Evolutionary conservation across 1,140 invertebrate genomes (phyloP), one percentile per base, ranked within the genome.

Genomic region (Aricia agestis): DNA sequence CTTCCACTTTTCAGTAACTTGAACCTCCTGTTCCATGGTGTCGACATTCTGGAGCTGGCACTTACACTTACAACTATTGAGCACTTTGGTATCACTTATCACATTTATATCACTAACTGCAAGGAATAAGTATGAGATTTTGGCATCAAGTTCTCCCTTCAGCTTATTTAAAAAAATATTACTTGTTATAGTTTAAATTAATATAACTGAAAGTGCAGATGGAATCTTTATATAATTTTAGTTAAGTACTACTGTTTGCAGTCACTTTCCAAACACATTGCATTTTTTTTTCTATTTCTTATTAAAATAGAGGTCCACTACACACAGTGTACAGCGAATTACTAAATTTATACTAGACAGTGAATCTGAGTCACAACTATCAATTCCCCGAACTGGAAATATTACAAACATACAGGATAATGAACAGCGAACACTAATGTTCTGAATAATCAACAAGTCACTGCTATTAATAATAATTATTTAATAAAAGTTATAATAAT

Each of bases 261-360:
- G 25, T 3, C 25, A 25, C 25, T 25, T 25, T 25, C 25, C 25
- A 25, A 25, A 25, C 3, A 25, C 3, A 25, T 25, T 25, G 25
- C 25, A 36, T 7, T 9, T 36, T 36, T 36, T 36, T 36, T 4
- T 36, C 6, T 36, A 36, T 36, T 36, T 9, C 0, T 6, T 9
- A 36, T 52, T 52, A 52, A 52, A 52, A 13, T 15, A 52, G 9
- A 36, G 5, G 45, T 52, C 45, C 45, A 52, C 17, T 7, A 25
- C 17, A 25, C 59, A 11, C 5, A 19, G 59, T 63, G 6, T 63
- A 25, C 59, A 19, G 59, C 18, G 7, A 63, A 63, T 63, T 63
- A 63, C 59, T 63, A 63, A 63, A 63, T 63, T 63, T 31, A 63
- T 63, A 63, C 59, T 63, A 25, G 25, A 63, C 59, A 63, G 1